Percentiles rank a stretch among this genome's conserved stretches.
Conservation (phyloP, 2,888 invertebrate species). For the Hofmannophila pseudospretella region DNA sequence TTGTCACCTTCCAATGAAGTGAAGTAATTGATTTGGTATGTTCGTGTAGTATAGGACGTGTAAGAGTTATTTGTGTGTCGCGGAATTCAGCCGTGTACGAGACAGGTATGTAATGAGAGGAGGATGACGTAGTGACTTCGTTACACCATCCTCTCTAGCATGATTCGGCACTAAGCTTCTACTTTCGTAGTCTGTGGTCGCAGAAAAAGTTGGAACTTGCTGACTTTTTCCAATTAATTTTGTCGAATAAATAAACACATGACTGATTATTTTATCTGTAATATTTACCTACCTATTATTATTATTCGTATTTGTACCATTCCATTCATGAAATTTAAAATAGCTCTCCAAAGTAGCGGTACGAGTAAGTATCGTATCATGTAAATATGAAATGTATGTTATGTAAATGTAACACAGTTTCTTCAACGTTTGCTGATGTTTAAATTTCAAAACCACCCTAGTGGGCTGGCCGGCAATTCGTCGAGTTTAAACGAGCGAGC, state of each 20-base stretch:
- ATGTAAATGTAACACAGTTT: too few species aligned
- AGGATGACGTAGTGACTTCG: conserved; percentile 45
- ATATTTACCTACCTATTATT: too few species aligned
- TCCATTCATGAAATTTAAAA: too few species aligned
- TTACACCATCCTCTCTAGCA: conserved; percentile 32
- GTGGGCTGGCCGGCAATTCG: not conserved
- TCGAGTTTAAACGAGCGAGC: not conserved
- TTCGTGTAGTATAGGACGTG: not conserved
- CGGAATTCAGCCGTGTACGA: conserved; percentile 22
- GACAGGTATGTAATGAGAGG: conserved; percentile 47
- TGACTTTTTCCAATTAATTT: too few species aligned
- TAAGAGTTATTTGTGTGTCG: not conserved
- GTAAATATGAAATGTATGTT: too few species aligned
- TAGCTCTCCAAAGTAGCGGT: too few species aligned
- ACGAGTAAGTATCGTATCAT: too few species aligned
- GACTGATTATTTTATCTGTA: too few species aligned
- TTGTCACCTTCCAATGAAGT: not conserved
- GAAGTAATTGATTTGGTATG: not conserved
- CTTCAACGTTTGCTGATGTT: too few species aligned
- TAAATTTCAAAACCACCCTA: not conserved
- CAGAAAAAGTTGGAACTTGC: not conserved
- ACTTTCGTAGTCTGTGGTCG: not conserved
- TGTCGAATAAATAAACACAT: too few species aligned
- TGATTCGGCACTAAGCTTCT: conserved; percentile 27
- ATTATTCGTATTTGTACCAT: too few species aligned